Conservation (phyloP, 2,113 vertebrate species). For the Elanoides forficatus region DNA sequence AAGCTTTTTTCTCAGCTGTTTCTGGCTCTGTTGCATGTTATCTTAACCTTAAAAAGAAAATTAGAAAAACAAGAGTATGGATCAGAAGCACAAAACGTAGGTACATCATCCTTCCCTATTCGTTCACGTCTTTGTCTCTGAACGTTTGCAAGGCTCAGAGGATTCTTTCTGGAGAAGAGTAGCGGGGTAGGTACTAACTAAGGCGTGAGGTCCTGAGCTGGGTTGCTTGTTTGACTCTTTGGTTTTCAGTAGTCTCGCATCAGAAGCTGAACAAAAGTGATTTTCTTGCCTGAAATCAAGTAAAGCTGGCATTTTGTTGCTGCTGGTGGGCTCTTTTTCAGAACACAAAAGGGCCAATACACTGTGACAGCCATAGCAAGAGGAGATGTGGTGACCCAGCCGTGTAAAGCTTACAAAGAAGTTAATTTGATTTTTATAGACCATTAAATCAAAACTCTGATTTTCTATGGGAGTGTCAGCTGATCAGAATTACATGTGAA, state of each 20-base stretch:
- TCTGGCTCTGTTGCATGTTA: background rate
- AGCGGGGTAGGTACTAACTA: background rate
- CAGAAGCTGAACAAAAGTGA: background rate
- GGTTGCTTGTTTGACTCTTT: background rate
- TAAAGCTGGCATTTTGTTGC: background rate
- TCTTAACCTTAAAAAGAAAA: background rate
- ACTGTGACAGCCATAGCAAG: background rate
- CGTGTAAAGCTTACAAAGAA: background rate
- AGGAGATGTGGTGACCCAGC: background rate
- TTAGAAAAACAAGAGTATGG: background rate
- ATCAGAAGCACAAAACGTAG: background rate
- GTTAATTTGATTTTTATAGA: constrained; percentile 41
- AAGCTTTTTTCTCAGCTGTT: background rate
- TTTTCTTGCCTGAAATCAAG: background rate
- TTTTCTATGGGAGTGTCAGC: background rate
- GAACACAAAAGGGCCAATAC: background rate
- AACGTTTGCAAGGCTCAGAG: background rate
- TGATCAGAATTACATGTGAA: background rate
- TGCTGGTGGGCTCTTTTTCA: background rate
- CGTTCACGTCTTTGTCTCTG: background rate
- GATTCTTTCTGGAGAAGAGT: background rate
- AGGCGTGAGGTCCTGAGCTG: background rate
- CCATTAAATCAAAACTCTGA: constrained; percentile 12
- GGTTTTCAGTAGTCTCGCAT: background rate
- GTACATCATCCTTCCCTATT: background rate